Evolutionary conservation across 1,140 invertebrate genomes (phyloP), one percentile per base, ranked within the genome.

Genomic region (Drosophila paulistorum): DNA sequence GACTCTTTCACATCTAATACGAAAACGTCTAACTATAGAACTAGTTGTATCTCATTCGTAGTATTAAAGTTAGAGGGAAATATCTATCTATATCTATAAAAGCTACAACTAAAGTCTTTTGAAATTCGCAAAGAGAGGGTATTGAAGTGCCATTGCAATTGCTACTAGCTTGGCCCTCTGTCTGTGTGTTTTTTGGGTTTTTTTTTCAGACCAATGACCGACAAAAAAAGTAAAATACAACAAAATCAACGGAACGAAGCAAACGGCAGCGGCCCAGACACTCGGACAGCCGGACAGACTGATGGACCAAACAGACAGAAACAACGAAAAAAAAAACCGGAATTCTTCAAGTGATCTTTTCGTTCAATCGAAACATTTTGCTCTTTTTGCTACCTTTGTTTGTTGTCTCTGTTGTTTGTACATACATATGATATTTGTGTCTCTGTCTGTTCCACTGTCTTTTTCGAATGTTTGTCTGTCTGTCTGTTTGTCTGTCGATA

Each of bases 291-390:
- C 65, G 54, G 71, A 54, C 65, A 61, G 71, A 54, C 65, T 75
- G 17, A 10, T 7, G 20, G 17, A 51, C 9, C 37, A 39, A 13
- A 39, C 37, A 13, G 37, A 37, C 65, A 65, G 30, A 30, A 30
- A 30, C 30, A 82, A n/a, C n/a, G n/a, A 85, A 87, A 74, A 79
- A 74, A 75, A 72, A 89, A 85, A 89, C 84, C 84, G 84, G 84
- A 89, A 89, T 89, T 89, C 84, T 89, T 79, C 85, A 90, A 84
- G 84, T 89, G 85, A 89, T 89, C 84, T 82, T 87, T 86, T 62
- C 77, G 71, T 75, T 77, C 73, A 83, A 83, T 87, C 75, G 62
- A 81, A 51, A 51, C 45, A 51, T 51, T 51, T 51, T 51, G 45
- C 45, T 51, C 45, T 51, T 51, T 48, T 51, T 51, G 72, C 66